phyloP scores from a whole-genome alignment of 2,113 vertebrate genomes.

The Caracal caracal region DNA sequence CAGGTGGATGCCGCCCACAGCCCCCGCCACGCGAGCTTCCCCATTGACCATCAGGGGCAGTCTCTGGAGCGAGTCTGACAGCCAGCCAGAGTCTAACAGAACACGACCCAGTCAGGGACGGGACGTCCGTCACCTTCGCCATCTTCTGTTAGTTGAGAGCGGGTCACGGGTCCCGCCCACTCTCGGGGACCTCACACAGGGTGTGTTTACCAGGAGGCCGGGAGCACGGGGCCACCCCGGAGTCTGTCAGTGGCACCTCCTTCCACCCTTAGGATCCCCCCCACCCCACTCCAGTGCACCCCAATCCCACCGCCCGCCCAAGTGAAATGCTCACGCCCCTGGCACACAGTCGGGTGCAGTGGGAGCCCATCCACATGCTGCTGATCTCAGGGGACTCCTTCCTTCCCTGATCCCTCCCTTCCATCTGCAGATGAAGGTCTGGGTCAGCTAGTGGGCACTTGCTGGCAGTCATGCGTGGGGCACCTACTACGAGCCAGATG shows the following conservation, averaged over 20 bases:
- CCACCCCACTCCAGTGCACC: background rate
- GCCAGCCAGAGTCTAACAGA: background rate
- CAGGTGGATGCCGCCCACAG: background rate
- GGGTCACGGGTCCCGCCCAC: background rate
- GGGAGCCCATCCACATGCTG: background rate
- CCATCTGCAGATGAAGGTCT: fast-evolving
- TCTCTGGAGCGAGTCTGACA: background rate
- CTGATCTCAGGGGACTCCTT: background rate
- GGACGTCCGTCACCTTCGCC: background rate
- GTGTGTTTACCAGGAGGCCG: background rate
- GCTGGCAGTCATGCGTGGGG: fast-evolving
- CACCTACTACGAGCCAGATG: fast-evolving
- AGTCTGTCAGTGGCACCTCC: background rate
- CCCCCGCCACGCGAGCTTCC: fast-evolving
- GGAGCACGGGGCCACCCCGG: fast-evolving
- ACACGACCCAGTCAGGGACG: background rate
- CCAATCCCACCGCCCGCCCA: background rate
- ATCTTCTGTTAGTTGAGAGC: background rate
- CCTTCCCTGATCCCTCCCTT: background rate
- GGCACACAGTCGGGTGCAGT: fast-evolving
- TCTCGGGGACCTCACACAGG: no score
- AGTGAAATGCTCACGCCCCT: background rate
- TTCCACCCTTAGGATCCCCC: background rate
- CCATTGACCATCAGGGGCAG: background rate
- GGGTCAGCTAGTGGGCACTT: fast-evolving